phyloP scores from a whole-genome alignment of 2,797 vertebrate genomes.

The Sebastolobus altivelis region DNA sequence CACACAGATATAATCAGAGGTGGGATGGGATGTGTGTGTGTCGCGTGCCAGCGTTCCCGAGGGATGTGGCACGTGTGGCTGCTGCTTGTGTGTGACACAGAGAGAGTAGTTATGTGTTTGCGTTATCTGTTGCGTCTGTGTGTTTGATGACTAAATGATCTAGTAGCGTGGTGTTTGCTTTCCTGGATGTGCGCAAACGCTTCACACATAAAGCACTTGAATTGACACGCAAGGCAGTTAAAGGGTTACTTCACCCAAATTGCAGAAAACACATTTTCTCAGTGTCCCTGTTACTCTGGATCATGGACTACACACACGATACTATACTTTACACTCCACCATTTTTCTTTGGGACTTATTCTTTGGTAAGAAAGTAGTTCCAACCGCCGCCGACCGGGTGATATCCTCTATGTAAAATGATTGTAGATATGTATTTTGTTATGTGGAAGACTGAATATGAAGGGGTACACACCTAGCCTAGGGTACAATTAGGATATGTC shows the following conservation, averaged over 20 bases:
- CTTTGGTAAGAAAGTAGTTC: not conserved
- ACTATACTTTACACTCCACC: too few relatives aligned
- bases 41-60: slow-evolving; percentile 38
- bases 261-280: not conserved
- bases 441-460: too few relatives aligned
- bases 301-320: not conserved
- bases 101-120: slow-evolving; percentile 15
- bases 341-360: not conserved
- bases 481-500: too few relatives aligned
- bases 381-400: too few relatives aligned
- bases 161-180: slow-evolving; percentile 4
- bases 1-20: slow-evolving; percentile 92
- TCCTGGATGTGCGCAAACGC: not conserved
- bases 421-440: too few relatives aligned
- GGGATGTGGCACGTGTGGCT: slow-evolving; percentile 57
- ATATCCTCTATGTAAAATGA: too few relatives aligned
- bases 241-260: not conserved
- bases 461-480: too few relatives aligned
- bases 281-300: not conserved
- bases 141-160: slow-evolving; percentile 24
- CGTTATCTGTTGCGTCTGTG: slow-evolving; percentile 29
- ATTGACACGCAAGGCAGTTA: not conserved
- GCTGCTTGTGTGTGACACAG: slow-evolving; percentile 32
- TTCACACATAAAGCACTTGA: not conserved
- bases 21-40: slow-evolving; percentile 72